Conservation (phyloP, 1,140 invertebrate species). For the Cataglyphis hispanica region DNA sequence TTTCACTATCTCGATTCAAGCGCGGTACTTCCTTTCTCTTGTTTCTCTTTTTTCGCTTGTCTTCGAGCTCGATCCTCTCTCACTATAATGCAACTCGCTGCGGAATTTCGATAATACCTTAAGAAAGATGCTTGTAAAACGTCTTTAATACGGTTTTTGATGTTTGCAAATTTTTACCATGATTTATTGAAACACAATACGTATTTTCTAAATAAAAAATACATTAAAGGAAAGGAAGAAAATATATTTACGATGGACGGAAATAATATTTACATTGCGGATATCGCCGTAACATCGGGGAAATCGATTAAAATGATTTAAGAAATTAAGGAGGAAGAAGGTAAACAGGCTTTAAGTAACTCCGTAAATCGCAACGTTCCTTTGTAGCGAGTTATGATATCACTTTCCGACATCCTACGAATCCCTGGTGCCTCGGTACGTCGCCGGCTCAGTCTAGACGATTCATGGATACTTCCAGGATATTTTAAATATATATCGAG, state of each 20-base stretch:
- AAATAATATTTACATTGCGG: background rate
- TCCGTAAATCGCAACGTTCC: slow-evolving; percentile 23
- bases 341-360: slow-evolving; percentile 25
- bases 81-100: slow-evolving; percentile 4
- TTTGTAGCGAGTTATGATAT: slow-evolving; percentile 53
- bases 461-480: slow-evolving; percentile 64
- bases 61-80: background rate
- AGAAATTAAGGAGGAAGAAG: background rate
- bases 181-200: background rate
- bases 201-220: background rate
- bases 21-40: background rate
- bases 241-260: too few species aligned
- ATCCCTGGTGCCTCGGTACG: slow-evolving; percentile 51
- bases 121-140: slow-evolving; percentile 9
- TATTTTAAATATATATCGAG: slow-evolving; percentile 66
- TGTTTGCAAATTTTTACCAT: background rate
- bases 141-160: slow-evolving; percentile 31
- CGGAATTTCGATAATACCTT: slow-evolving; percentile 48
- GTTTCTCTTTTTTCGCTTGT: slow-evolving; percentile 18
- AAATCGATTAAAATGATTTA: slow-evolving; percentile 23
- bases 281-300: background rate
- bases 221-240: background rate
- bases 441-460: slow-evolving; percentile 56
- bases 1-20: slow-evolving; percentile 60
- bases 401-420: slow-evolving; percentile 54